phyloP scores from a whole-genome alignment of 2,797 vertebrate genomes.

The Cryptoprocta ferox region DNA sequence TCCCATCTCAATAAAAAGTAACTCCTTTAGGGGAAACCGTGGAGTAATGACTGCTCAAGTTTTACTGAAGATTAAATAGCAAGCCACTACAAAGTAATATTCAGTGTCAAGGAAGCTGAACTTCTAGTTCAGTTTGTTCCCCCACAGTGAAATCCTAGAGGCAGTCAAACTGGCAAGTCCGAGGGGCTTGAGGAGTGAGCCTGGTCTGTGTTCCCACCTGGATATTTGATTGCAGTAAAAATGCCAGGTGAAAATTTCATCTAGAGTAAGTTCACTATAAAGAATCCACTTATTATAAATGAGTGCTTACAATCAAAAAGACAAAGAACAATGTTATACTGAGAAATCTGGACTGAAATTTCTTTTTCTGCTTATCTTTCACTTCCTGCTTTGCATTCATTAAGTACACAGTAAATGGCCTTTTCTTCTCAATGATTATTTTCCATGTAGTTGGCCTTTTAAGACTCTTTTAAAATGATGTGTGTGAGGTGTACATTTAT shows the following conservation, averaged over 20 bases:
- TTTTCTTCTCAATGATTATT: constrained; percentile 49
- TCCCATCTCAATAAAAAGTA: constrained; percentile 19
- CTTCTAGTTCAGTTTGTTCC: neutral
- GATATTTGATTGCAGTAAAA: neutral
- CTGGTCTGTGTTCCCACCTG: neutral
- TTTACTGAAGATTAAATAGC: neutral
- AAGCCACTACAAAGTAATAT: constrained; percentile 14
- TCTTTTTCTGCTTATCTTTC: constrained; percentile 26
- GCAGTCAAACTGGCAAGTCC: neutral
- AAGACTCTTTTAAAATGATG: constrained; percentile 36
- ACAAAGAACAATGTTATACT: neutral
- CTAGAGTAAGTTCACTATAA: neutral
- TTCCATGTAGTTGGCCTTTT: constrained; percentile 18
- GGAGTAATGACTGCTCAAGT: neutral
- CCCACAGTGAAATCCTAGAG: neutral
- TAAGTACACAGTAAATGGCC: constrained; percentile 1
- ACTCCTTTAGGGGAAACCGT: neutral
- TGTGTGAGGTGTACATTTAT: neutral
- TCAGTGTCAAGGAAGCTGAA: constrained; percentile 29
- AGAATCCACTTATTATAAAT: constrained; percentile 1
- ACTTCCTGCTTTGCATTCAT: neutral
- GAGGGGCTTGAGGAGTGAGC: neutral
- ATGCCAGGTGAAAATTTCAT: neutral
- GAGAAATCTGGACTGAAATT: neutral
- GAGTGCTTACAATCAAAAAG: constrained; percentile 28